Evolutionary conservation across 1,140 invertebrate genomes (phyloP).

Genomic region (Monochamus saltuarius): DNA sequence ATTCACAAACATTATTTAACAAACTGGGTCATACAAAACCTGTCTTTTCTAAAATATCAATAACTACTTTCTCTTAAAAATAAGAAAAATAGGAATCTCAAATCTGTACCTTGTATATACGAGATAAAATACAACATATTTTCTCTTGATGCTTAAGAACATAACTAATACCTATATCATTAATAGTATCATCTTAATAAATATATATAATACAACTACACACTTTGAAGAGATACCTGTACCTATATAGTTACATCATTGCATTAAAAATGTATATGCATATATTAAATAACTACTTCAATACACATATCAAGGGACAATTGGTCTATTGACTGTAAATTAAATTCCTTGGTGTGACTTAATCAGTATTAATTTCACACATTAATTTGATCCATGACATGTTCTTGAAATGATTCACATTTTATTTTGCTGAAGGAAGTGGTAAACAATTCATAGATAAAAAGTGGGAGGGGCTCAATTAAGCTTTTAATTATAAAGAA

Average conservation of each 20-base stretch:
- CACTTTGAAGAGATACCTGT: neutral
- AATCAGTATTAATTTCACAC: constrained; percentile 2
- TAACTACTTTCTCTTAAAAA: too few relatives aligned
- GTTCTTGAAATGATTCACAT: neutral
- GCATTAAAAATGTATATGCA: neutral
- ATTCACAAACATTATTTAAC: too few relatives aligned
- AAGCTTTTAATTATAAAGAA: too few relatives aligned
- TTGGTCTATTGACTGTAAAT: neutral
- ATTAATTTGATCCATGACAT: neutral
- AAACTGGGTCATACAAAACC: too few relatives aligned
- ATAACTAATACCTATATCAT: neutral
- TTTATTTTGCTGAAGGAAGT: constrained; percentile 6
- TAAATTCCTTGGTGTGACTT: neutral
- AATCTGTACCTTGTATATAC: too few relatives aligned
- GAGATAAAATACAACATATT: too few relatives aligned
- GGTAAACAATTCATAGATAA: neutral
- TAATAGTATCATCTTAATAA: constrained; percentile 1
- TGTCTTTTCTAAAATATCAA: too few relatives aligned
- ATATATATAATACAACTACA: neutral
- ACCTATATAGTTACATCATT: neutral
- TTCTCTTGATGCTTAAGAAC: too few relatives aligned
- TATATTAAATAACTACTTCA: constrained; percentile 1
- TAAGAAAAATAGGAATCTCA: too few relatives aligned
- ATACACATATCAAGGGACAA: constrained; percentile 1
- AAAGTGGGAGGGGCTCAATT: neutral